Percentiles rank a stretch among this genome's conserved stretches.
These are phyloP conservation scores for Drosophila eohydei DNA, from an alignment of 2,888 invertebrate species.

Conservation along the genomic window DNA sequence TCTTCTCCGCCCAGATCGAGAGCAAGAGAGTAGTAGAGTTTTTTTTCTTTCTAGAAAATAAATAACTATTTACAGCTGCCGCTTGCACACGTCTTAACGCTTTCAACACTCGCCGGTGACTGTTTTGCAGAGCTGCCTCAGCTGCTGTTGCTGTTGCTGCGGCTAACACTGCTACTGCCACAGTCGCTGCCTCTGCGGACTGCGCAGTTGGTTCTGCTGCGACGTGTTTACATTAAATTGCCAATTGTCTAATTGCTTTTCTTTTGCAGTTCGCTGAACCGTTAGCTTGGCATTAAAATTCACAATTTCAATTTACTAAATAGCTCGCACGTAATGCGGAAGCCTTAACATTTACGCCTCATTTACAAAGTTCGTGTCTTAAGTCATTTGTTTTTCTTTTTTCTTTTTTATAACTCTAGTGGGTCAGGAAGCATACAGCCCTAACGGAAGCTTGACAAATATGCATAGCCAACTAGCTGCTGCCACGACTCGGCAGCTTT, in stretches of 20 bases:
- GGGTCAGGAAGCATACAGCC: constrained; percentile 59
- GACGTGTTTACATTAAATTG: constrained; percentile 67
- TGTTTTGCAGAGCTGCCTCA: constrained; percentile 58
- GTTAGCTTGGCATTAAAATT: constrained; percentile 53
- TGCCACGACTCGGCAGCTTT: not conserved
- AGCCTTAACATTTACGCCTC: constrained; percentile 40
- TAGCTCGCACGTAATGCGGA: constrained; percentile 65
- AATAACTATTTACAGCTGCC: constrained; percentile 16
- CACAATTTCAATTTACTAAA: constrained; percentile 39
- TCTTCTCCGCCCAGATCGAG: constrained; percentile 5
- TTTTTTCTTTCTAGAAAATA: not conserved
- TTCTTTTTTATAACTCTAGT: constrained; percentile 19
- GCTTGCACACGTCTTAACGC: constrained; percentile 76
- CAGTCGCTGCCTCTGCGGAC: constrained; percentile 13
- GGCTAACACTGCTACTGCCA: constrained; percentile 9
- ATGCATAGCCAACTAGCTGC: constrained; percentile 33
- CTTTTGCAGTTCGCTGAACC: constrained; percentile 62
- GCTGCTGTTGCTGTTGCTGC: constrained; percentile 7
- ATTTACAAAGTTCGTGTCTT: constrained; percentile 66
- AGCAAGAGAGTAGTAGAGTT: constrained; percentile 35
- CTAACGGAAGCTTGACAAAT: constrained; percentile 60
- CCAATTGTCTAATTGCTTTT: constrained; percentile 66
- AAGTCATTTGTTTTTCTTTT: constrained; percentile 59
- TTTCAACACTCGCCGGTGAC: constrained; percentile 81
- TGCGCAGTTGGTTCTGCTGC: constrained; percentile 35